Conservation (phyloP, 2,797 vertebrate species). For the Sphaeramia orbicularis region DNA sequence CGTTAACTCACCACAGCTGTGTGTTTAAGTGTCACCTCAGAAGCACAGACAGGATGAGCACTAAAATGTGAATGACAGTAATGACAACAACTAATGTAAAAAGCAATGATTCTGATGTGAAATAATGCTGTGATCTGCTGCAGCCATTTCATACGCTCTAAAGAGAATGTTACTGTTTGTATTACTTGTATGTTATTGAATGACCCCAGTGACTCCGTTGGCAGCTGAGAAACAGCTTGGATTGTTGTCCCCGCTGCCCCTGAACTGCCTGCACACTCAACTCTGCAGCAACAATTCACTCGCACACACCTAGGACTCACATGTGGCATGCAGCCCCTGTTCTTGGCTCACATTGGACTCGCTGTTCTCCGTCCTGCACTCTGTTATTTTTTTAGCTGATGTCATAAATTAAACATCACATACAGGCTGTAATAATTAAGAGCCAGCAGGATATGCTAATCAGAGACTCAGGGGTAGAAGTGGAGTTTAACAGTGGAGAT, state of each 20-base stretch:
- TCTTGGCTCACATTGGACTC: slow-evolving; percentile 53
- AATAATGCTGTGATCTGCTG: slow-evolving; percentile 13
- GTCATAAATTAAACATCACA: slow-evolving; percentile 79
- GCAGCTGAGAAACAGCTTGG: slow-evolving; percentile 60
- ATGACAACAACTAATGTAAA: neutral
- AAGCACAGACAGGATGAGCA: neutral
- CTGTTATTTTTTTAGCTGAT: slow-evolving; percentile 63
- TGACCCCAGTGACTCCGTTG: slow-evolving; percentile 54
- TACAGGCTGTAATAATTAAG: slow-evolving; percentile 72
- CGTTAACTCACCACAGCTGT: slow-evolving; percentile 3
- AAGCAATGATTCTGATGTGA: neutral
- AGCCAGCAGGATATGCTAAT: slow-evolving; percentile 69
- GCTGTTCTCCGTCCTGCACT: slow-evolving; percentile 62
- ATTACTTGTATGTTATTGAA: slow-evolving; percentile 26
- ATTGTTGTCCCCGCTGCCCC: slow-evolving; percentile 6
- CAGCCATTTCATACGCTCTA: neutral
- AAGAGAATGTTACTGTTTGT: slow-evolving; percentile 15
- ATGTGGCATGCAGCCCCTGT: slow-evolving; percentile 74
- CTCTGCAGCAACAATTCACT: slow-evolving; percentile 38
- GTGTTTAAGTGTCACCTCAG: slow-evolving; percentile 1
- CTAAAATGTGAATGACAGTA: slow-evolving; percentile 1
- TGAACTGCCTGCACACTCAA: slow-evolving; percentile 44
- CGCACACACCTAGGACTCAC: slow-evolving; percentile 45
- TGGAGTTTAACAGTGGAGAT: slow-evolving; percentile 33
- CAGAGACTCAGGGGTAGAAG: slow-evolving; percentile 46